Evolutionary conservation across 1,140 invertebrate species (phyloP).

Genomic region (Aleiodes sp.): DNA sequence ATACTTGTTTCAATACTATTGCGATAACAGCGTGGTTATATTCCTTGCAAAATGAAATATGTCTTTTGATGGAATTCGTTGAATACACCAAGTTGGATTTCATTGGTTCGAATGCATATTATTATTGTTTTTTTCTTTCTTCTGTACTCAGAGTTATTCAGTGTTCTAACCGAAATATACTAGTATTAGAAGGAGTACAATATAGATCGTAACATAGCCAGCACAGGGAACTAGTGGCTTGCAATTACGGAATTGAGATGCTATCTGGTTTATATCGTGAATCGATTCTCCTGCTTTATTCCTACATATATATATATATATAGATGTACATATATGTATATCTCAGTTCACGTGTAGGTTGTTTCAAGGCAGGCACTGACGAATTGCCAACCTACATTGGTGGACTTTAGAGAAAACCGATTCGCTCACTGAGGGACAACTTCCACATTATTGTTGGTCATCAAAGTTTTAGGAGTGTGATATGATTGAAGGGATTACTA

Average conservation of each 20-base stretch:
- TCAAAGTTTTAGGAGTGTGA: not conserved
- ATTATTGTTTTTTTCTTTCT: too few species aligned
- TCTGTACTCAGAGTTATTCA: not conserved
- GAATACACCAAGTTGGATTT: too few species aligned
- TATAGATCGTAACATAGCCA: not conserved
- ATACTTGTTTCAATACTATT: too few species aligned
- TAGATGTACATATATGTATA: too few species aligned
- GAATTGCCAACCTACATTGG: constrained; percentile 12
- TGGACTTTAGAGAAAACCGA: constrained; percentile 27
- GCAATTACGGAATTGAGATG: constrained; percentile 48
- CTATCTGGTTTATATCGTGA: constrained; percentile 41
- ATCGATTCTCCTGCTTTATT: constrained; percentile 32
- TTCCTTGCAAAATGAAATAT: too few species aligned
- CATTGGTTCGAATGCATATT: too few species aligned
- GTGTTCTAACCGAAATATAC: not conserved
- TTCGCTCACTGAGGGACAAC: constrained; percentile 34
- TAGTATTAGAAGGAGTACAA: not conserved
- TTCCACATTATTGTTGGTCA: too few species aligned
- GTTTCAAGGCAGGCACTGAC: constrained; percentile 19
- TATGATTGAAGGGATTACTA: too few species aligned
- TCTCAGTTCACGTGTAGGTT: too few species aligned
- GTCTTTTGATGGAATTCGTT: too few species aligned
- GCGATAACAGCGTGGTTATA: too few species aligned
- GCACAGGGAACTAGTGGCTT: not conserved
- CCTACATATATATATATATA: not conserved